These are phyloP conservation scores for Anolis carolinensis DNA, from an alignment of 2,113 vertebrate genomes.

Conservation along the genomic window DNA sequence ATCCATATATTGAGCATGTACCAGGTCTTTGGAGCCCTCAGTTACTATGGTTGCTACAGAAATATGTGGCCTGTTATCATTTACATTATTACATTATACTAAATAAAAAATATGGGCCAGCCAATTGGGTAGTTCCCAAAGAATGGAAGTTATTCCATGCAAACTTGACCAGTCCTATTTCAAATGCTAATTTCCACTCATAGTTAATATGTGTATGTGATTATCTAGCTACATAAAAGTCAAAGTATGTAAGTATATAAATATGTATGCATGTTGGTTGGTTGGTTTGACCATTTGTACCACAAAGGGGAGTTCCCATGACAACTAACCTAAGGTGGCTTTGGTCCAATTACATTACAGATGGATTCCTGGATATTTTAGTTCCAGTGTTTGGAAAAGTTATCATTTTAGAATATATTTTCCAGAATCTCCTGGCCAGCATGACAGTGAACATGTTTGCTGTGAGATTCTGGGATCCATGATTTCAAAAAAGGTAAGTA, in stretches of 20 bases:
- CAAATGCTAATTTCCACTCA: background rate
- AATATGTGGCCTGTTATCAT: background rate
- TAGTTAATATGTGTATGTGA: no score
- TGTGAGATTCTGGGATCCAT: no score
- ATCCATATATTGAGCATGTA: background rate
- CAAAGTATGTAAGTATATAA: no score
- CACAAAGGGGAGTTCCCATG: no score
- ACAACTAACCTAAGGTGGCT: background rate
- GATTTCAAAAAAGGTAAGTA: no score
- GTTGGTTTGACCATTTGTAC: no score
- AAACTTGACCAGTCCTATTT: background rate
- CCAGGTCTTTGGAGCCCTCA: background rate
- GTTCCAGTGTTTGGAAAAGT: no score
- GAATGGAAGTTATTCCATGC: background rate
- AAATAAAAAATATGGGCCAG: background rate
- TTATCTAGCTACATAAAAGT: no score
- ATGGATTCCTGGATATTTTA: background rate
- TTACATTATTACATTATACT: background rate
- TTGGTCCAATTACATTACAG: background rate
- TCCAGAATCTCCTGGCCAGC: no score
- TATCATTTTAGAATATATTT: no score
- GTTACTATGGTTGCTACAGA: background rate
- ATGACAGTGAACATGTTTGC: no score
- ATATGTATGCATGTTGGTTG: no score
- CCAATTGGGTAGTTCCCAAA: background rate